Evolutionary conservation across 2,113 vertebrate species (phyloP).

Genomic region (Sturnira hondurensis): DNA sequence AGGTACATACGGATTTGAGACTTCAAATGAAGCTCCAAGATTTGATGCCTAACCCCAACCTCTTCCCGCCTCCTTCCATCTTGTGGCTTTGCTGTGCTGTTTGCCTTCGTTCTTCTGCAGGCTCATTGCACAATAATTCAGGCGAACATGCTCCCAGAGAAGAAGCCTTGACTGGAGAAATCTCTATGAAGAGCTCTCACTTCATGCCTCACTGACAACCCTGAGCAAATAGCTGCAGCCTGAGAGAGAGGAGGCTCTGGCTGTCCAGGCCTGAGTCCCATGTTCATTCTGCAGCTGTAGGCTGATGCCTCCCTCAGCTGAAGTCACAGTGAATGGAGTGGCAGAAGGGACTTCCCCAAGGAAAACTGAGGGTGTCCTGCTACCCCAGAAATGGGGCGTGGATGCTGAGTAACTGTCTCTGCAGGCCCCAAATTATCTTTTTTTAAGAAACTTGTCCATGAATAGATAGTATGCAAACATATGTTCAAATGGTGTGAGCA

Average conservation of each 20-base stretch:
- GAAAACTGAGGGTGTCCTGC: neutral
- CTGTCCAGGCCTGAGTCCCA: neutral
- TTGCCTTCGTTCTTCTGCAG: neutral
- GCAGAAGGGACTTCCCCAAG: neutral
- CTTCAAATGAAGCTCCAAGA: neutral
- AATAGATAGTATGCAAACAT: neutral
- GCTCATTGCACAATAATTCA: neutral
- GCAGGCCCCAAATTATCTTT: neutral
- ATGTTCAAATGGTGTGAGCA: neutral
- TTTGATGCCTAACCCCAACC: neutral
- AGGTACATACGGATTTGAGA: neutral
- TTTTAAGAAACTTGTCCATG: neutral
- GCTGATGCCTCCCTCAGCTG: neutral
- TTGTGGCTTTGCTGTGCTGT: neutral
- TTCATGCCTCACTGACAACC: neutral
- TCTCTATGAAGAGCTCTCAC: neutral
- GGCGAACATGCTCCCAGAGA: neutral
- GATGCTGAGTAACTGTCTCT: neutral
- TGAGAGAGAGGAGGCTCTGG: neutral
- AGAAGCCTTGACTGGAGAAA: neutral
- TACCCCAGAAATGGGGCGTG: neutral
- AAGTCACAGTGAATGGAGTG: neutral
- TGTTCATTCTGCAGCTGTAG: neutral
- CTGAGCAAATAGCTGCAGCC: neutral
- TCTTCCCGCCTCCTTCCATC: neutral